Percentiles rank a stretch among this genome's conserved stretches.
phyloP scores from a whole-genome alignment of 2,113 vertebrate genomes.

The Scatophagus argus region DNA sequence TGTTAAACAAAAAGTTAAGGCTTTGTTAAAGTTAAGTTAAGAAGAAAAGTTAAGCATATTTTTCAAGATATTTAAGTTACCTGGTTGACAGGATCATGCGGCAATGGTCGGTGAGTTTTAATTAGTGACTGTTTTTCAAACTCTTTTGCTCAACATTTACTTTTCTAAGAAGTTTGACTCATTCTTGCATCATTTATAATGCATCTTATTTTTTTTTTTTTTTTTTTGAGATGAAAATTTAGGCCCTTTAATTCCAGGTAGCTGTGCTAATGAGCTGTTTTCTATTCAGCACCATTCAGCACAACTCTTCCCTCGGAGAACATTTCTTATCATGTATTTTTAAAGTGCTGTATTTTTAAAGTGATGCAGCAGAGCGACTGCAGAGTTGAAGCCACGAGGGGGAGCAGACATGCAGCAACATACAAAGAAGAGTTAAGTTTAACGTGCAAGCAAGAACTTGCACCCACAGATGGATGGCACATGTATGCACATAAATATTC shows the following conservation, averaged over 20 bases:
- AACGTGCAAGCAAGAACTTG: not conserved
- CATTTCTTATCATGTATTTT: constrained; percentile 43
- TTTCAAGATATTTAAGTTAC: not conserved
- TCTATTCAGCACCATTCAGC: constrained; percentile 39
- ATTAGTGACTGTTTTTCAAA: not conserved
- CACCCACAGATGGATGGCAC: not conserved
- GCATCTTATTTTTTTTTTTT: not conserved
- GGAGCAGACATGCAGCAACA: constrained; percentile 18
- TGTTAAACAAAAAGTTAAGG: not conserved
- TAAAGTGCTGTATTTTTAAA: constrained; percentile 53
- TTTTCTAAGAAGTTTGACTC: constrained; percentile 4
- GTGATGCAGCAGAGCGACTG: constrained; percentile 22
- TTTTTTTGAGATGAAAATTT: constrained; percentile 5
- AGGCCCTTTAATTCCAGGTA: constrained; percentile 40
- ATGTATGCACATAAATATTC: not conserved
- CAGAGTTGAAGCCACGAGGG: not conserved
- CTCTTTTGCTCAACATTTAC: constrained; percentile 2
- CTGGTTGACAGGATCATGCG: not conserved
- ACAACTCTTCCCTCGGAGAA: constrained; percentile 23
- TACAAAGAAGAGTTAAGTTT: not conserved
- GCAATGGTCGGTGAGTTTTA: not conserved
- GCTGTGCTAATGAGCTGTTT: constrained; percentile 46
- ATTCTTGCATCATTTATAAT: constrained; percentile 28
- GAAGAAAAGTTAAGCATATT: too few species aligned
- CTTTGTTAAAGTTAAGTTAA: too few species aligned